Evolutionary conservation across 2,888 invertebrate species (phyloP).

Genomic region (Papilio gigon): DNA sequence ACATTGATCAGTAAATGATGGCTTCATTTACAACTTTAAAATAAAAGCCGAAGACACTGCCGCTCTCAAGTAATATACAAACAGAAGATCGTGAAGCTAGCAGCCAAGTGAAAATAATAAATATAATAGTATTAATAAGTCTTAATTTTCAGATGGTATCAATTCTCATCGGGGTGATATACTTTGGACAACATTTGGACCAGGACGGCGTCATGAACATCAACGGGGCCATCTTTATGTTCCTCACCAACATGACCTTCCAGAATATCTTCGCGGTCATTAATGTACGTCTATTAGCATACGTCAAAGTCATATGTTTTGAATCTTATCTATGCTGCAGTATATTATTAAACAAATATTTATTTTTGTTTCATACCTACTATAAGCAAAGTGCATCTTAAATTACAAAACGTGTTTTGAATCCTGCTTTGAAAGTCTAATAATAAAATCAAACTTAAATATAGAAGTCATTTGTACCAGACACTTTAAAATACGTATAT

Average conservation of each 20-base stretch:
- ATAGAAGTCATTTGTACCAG: no score
- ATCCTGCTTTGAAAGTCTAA: not conserved
- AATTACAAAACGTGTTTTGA: not conserved
- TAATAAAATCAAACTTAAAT: no score
- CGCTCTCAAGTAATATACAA: no score
- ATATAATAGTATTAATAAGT: no score
- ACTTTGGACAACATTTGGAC: slow-evolving; percentile 90
- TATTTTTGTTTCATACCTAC: not conserved
- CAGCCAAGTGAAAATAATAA: no score
- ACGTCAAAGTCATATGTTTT: not conserved
- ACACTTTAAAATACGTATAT: no score
- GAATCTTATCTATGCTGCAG: not conserved
- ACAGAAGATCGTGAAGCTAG: no score
- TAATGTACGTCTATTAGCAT: slow-evolving; percentile 84
- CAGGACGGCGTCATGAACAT: slow-evolving; percentile 97
- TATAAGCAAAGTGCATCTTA: slow-evolving; percentile 19
- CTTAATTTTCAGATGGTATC: slow-evolving; percentile 87
- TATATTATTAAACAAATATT: slow-evolving; percentile 11
- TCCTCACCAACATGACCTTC: slow-evolving; percentile 96
- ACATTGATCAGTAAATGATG: not conserved
- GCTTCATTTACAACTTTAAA: not conserved
- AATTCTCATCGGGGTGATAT: slow-evolving; percentile 93
- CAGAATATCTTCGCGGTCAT: slow-evolving; percentile 97
- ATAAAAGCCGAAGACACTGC: no score
- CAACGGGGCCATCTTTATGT: slow-evolving; percentile 94